A percentile compares a stretch with the other conserved stretches of the same genome.
Conservation (phyloP, 2,797 vertebrate genomes). For the Acipenser transmontanus region DNA sequence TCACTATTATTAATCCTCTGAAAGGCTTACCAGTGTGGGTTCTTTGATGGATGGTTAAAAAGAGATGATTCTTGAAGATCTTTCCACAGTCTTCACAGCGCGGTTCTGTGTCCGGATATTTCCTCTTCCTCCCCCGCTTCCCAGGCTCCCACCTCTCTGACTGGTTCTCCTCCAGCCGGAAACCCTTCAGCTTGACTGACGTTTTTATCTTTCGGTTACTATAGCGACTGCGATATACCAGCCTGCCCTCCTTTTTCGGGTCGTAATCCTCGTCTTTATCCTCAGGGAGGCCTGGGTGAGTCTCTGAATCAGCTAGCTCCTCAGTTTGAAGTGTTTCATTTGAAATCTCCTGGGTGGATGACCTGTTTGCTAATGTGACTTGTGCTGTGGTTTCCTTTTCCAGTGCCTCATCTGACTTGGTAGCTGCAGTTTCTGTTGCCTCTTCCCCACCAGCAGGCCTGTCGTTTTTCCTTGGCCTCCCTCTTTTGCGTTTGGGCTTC, state of each 20-base stretch:
- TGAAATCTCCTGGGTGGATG: background rate
- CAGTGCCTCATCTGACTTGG: constrained; percentile 7
- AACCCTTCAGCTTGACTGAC: constrained; percentile 80
- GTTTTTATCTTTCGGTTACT: constrained; percentile 77
- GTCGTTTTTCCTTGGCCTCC: constrained; percentile 70
- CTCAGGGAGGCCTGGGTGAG: constrained; percentile 18
- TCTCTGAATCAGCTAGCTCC: constrained; percentile 30
- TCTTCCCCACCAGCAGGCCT: constrained; percentile 17
- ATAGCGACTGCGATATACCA: constrained; percentile 50
- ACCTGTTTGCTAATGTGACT: background rate
- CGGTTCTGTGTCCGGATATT: constrained; percentile 64
- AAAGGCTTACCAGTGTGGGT: constrained; percentile 81
- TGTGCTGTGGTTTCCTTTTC: constrained; percentile 21
- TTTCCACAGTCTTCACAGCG: constrained; percentile 86
- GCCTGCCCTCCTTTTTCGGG: constrained; percentile 38
- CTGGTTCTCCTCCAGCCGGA: constrained; percentile 64
- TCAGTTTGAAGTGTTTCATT: background rate
- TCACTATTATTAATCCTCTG: background rate
- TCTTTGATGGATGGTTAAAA: constrained; percentile 82
- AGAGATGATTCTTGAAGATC: constrained; percentile 85
- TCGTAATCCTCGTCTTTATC: constrained; percentile 57
- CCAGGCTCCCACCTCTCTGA: constrained; percentile 53
- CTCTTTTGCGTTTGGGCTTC: constrained; percentile 70
- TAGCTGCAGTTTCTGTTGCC: constrained; percentile 24
- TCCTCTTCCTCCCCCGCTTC: constrained; percentile 66